A percentile compares a stretch with the other conserved stretches of the same genome.
phyloP scores from a whole-genome alignment of 2,888 invertebrate species.

The Azorinus chamasolen region DNA sequence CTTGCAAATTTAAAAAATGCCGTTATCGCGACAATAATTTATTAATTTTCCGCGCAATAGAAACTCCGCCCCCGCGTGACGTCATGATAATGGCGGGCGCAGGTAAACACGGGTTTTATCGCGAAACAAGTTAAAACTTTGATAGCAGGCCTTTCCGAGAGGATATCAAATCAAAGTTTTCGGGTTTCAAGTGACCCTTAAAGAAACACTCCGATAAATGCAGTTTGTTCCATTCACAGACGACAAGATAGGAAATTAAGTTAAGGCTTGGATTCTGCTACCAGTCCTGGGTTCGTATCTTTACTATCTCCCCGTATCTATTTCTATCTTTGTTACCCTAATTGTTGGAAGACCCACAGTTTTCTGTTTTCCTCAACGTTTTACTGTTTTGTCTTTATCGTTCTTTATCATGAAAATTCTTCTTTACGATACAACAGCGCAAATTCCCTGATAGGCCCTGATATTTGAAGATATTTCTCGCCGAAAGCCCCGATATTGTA shows the following conservation, averaged over 20 bases:
- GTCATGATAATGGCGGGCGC: constrained; percentile 58
- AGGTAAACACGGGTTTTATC: constrained; percentile 64
- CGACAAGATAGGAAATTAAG: background rate
- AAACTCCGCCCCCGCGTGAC: constrained; percentile 60
- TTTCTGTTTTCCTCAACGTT: constrained; percentile 29
- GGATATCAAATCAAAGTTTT: constrained; percentile 58
- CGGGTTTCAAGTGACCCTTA: constrained; percentile 63
- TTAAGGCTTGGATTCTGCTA: too few species aligned
- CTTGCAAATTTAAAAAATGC: constrained; percentile 24
- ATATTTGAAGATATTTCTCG: constrained; percentile 36
- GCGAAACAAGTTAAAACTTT: constrained; percentile 52
- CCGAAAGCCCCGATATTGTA: background rate
- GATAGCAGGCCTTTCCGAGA: constrained; percentile 42
- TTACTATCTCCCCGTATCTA: constrained; percentile 16
- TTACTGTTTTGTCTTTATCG: constrained; percentile 36
- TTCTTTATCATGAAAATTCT: constrained; percentile 29
- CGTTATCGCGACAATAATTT: constrained; percentile 30
- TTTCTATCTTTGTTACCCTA: constrained; percentile 19
- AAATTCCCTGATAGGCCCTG: constrained; percentile 44
- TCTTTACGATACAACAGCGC: constrained; percentile 44
- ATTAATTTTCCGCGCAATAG: constrained; percentile 19
- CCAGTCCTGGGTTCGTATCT: background rate
- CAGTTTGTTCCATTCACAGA: constrained; percentile 3
- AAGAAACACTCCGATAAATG: constrained; percentile 49
- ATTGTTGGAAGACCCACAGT: constrained; percentile 13